phyloP scores from a whole-genome alignment of 2,888 invertebrate species.

The Stenoptilia bipunctidactyla region DNA sequence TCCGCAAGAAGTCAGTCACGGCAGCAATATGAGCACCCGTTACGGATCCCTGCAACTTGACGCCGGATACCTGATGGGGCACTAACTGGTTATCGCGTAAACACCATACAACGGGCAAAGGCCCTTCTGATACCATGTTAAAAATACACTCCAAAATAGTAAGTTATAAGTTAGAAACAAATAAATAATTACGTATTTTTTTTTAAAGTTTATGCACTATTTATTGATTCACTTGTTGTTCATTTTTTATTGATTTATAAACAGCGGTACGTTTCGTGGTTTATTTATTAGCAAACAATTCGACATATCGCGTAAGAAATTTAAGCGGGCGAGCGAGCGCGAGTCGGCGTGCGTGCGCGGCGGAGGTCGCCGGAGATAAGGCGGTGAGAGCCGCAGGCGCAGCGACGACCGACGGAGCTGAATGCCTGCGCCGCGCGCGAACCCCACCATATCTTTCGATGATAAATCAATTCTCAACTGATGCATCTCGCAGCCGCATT shows the following conservation, averaged over 20 bases:
- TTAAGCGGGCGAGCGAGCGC: constrained; percentile 55
- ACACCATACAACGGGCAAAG: constrained; percentile 76
- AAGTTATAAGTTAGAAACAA: neutral
- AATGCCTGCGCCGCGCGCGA: constrained; percentile 36
- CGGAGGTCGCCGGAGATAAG: constrained; percentile 71
- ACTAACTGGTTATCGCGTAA: constrained; percentile 77
- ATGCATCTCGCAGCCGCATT: constrained; percentile 51
- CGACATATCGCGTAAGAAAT: constrained; percentile 24
- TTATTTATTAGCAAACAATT: neutral
- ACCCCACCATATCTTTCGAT: constrained; percentile 45
- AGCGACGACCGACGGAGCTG: constrained; percentile 14
- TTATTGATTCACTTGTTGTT: neutral
- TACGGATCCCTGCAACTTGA: constrained; percentile 74
- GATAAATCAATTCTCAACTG: constrained; percentile 54
- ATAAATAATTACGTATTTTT: neutral
- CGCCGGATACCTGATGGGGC: constrained; percentile 76
- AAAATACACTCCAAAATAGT: constrained; percentile 17
- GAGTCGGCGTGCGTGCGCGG: constrained; percentile 58
- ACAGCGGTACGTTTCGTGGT: neutral
- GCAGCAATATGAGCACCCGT: constrained; percentile 77
- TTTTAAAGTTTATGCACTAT: neutral
- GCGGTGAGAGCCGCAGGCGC: constrained; percentile 66
- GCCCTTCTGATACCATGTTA: constrained; percentile 75
- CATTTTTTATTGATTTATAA: neutral
- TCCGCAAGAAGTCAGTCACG: constrained; percentile 74